These are phyloP conservation scores for Tragelaphus imberbis DNA, from an alignment of 2,113 vertebrate species.

Conservation along the genomic window DNA sequence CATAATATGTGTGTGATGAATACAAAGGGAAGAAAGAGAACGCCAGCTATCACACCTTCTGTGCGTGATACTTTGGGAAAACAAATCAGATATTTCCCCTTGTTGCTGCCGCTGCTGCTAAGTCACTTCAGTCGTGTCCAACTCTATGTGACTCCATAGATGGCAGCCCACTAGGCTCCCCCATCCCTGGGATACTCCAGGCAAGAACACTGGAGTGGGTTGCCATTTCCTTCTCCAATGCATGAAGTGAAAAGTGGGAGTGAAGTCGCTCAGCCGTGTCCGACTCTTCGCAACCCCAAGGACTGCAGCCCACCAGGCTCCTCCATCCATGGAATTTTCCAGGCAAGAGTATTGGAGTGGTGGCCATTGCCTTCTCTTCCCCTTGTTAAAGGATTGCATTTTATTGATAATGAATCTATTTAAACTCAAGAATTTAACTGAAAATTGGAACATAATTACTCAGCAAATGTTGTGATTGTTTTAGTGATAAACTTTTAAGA, in stretches of 20 bases:
- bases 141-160: too few relatives aligned
- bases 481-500: not conserved
- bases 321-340: too few relatives aligned
- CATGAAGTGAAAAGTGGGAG: too few relatives aligned
- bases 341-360: too few relatives aligned
- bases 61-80: not conserved
- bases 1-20: not conserved
- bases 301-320: too few relatives aligned
- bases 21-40: not conserved
- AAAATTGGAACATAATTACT: not conserved
- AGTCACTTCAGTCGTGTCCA: accelerated
- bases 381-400: not conserved
- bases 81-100: not conserved
- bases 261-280: too few relatives aligned
- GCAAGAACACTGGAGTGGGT: too few relatives aligned
- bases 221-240: too few relatives aligned
- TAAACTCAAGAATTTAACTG: not conserved
- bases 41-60: not conserved
- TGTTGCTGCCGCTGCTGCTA: not conserved
- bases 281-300: too few relatives aligned
- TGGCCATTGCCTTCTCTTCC: not conserved
- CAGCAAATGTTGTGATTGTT: not conserved
- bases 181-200: too few relatives aligned
- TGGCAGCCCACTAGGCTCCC: too few relatives aligned
- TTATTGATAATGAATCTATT: not conserved